Percentiles rank a stretch among this genome's conserved stretches.
These are phyloP conservation scores for Drosophila arawakana DNA, from an alignment of 1,140 invertebrate genomes.

Conservation along the genomic window DNA sequence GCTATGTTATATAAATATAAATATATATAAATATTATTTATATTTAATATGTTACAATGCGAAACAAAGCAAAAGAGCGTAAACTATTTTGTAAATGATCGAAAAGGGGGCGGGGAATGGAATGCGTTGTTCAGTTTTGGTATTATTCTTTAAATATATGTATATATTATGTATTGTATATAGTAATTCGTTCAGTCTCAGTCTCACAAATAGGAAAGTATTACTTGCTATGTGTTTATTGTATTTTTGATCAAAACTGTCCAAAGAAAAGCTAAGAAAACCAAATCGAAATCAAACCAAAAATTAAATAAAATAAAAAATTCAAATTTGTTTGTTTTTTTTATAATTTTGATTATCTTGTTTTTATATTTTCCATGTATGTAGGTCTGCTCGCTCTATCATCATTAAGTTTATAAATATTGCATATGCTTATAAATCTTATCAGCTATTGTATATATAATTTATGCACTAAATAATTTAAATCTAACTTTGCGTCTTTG, in stretches of 20 bases:
- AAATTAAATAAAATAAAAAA: constrained; percentile 64
- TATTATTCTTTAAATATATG: neutral
- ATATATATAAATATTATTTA: constrained; percentile 12
- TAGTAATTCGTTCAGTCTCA: constrained; percentile 78
- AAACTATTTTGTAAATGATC: constrained; percentile 29
- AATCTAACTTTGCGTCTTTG: constrained; percentile 58
- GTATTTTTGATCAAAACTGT: constrained; percentile 15
- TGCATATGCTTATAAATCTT: constrained; percentile 51
- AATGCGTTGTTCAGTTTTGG: constrained; percentile 17
- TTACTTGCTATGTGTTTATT: constrained; percentile 52
- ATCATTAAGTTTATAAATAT: constrained; percentile 47
- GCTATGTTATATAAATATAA: constrained; percentile 35
- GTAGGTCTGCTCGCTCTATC: constrained; percentile 63
- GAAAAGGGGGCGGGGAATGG: constrained; percentile 31
- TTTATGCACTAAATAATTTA: neutral
- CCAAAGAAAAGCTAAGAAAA: constrained; percentile 46
- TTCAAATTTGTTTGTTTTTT: constrained; percentile 62
- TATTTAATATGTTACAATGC: constrained; percentile 38
- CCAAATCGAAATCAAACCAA: constrained; percentile 40
- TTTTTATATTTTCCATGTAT: constrained; percentile 82
- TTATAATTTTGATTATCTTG: constrained; percentile 82
- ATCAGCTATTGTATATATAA: neutral
- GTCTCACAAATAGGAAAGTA: constrained; percentile 82
- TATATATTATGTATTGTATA: constrained; percentile 62
- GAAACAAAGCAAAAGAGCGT: neutral